Evolutionary conservation across 2,797 vertebrate genomes (phyloP).

Genomic region (Chiroxiphia lanceolata): DNA sequence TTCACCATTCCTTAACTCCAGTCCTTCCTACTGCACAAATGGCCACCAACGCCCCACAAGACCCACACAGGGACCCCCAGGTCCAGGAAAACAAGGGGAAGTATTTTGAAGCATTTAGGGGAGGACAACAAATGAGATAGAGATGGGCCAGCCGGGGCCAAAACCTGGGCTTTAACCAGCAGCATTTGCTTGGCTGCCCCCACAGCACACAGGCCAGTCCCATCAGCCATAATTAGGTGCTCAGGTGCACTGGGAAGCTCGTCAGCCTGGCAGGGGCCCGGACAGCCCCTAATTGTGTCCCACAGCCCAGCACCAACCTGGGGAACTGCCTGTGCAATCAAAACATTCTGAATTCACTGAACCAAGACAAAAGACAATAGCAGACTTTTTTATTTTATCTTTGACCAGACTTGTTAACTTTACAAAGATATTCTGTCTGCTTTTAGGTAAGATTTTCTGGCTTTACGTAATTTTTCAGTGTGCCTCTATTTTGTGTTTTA

Average conservation of each 20-base stretch:
- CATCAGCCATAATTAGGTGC: neutral
- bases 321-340: neutral
- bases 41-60: accelerated
- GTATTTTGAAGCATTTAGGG: neutral
- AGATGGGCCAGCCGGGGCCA: neutral
- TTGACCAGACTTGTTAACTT: neutral
- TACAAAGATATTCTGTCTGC: neutral
- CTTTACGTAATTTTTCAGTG: neutral
- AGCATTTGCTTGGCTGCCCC: too few relatives aligned
- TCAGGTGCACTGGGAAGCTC: neutral
- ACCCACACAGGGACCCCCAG: accelerated
- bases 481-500: neutral
- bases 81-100: neutral
- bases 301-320: neutral
- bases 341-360: neutral
- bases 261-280: neutral
- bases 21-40: accelerated
- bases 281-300: accelerated
- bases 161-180: neutral
- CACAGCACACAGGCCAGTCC: neutral
- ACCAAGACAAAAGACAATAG: neutral
- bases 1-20: accelerated
- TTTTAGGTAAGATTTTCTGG: neutral
- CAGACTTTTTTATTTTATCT: neutral
- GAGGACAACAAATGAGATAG: neutral